Base-by-base conservation (phyloP, 2,113 vertebrate species). In the Saccopteryx leptura region DNA sequence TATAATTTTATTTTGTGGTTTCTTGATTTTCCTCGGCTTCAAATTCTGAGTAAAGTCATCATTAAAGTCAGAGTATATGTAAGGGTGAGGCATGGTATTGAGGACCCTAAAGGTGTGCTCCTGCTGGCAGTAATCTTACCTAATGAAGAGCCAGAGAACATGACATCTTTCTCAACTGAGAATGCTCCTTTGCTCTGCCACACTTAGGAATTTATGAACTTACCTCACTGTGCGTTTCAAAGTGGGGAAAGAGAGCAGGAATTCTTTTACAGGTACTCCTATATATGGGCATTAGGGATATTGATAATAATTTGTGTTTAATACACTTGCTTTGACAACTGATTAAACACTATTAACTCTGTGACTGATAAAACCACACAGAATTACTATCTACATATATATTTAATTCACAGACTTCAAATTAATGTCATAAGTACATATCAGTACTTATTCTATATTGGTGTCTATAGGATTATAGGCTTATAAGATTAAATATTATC, bases 11-110 rank as follows among this genome's bases (percentile, higher is more conserved):
- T 15, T 83, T 78, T 72, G 14, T 63, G 58, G 52, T 58, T 61
- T 80, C 31, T 75, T 94, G 9, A 48, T 95, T 89, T 91, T 21
- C 24, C 14, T 91, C 15, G 63, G 39, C 54, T 93, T 79, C 69
- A 87, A 31, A 88, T 71, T 7, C 31, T 90, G 33, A 13, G 24
- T 84, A 58, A 83, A 74, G 26, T 69, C 68, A 66, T 54, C 60
- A 61, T 48, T n/a, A 60, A 54, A 88, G 54, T 81, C n/a, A 78
- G 19, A 56, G n/a, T 68, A 24, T 28, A 50, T 61, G 1, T 12
- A 86, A 76, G 3, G 2, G 6, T 60, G 28, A 92, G 72, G 72
- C 33, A 39, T 50, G 9, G 6, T 50, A 88, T 48, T 31, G n/a
- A 3, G 12, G 46, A 71, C 52, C n/a, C 17, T 60, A 54, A 48